Percentiles rank a stretch among this genome's conserved stretches.
Evolutionary conservation across 2,888 invertebrate species (phyloP).

Genomic region (Fragum whitleyi): DNA sequence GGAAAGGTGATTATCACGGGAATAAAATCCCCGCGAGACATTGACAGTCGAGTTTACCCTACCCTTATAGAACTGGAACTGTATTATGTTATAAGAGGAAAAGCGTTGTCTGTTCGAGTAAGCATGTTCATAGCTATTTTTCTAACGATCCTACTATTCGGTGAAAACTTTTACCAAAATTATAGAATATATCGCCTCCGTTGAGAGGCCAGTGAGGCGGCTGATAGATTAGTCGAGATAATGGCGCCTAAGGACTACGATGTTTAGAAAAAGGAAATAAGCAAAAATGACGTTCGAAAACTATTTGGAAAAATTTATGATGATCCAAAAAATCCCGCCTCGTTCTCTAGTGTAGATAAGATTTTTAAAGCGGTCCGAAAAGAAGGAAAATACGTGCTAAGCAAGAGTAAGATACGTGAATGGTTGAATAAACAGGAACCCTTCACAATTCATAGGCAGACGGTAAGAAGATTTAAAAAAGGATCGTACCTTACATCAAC

Average conservation of each 20-base stretch:
- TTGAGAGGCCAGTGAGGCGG: too few species aligned
- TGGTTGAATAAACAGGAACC: slow-evolving; percentile 37
- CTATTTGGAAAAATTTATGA: slow-evolving; percentile 1
- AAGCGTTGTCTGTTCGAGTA: not conserved
- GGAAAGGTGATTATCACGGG: not conserved
- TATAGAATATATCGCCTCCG: too few species aligned
- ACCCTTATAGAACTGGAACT: slow-evolving; percentile 19
- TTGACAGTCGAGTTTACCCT: slow-evolving; percentile 3
- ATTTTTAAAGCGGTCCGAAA: not conserved
- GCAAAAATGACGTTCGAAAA: slow-evolving; percentile 16
- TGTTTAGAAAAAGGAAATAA: not conserved
- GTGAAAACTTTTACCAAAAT: too few species aligned
- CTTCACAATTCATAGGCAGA: slow-evolving; percentile 7
- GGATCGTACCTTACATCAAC: slow-evolving; percentile 36
- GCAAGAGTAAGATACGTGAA: slow-evolving; percentile 32
- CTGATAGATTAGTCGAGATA: too few species aligned
- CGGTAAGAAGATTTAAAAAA: slow-evolving; percentile 30
- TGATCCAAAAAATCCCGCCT: not conserved
- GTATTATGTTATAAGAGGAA: slow-evolving; percentile 6
- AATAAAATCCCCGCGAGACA: not conserved
- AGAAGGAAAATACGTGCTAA: slow-evolving; percentile 36
- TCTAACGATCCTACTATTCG: too few species aligned
- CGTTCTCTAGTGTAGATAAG: not conserved
- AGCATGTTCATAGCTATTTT: too few species aligned
- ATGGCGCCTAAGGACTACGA: too few species aligned